A percentile compares a stretch with the other conserved stretches of the same genome.
phyloP scores from a whole-genome alignment of 2,888 invertebrate genomes.

The Odontothrips loti region DNA sequence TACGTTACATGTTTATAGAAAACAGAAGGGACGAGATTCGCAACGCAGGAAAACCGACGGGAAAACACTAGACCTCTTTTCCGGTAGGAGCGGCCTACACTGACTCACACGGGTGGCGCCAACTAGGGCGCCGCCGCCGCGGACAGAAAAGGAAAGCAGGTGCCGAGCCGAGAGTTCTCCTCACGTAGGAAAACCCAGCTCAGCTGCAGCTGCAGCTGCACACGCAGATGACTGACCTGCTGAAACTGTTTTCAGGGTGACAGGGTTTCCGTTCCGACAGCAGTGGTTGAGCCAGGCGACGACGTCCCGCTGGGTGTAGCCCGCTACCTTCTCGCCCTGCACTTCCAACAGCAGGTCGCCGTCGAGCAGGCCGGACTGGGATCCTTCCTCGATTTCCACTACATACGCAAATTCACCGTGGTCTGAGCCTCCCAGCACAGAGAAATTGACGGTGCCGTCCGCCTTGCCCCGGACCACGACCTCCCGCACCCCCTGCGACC shows the following conservation, averaged over 20 bases:
- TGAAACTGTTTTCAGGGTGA: slow-evolving; percentile 51
- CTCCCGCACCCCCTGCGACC: slow-evolving; percentile 48
- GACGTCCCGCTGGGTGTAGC: slow-evolving; percentile 54
- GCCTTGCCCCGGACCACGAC: slow-evolving; percentile 46
- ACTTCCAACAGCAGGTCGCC: slow-evolving; percentile 51
- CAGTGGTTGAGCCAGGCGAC: slow-evolving; percentile 52
- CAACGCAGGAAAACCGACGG: background rate
- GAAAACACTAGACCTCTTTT: background rate
- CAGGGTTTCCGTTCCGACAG: slow-evolving; percentile 51
- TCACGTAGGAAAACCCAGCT: no score
- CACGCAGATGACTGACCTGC: slow-evolving; percentile 45
- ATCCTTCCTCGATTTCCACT: slow-evolving; percentile 41
- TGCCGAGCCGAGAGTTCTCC: no score
- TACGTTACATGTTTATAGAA: background rate
- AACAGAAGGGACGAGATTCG: background rate
- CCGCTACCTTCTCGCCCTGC: slow-evolving; percentile 55
- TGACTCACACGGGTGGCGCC: no score
- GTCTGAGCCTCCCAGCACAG: slow-evolving; percentile 52
- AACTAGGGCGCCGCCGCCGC: no score
- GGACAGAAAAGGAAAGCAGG: no score
- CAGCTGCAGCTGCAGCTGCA: no score
- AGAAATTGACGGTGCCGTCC: slow-evolving; percentile 47
- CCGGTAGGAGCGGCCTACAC: background rate
- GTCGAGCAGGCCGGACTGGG: slow-evolving; percentile 39
- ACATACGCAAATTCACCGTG: slow-evolving; percentile 47